Conservation (phyloP, 2,113 vertebrate species). For the Ciconia maguari region DNA sequence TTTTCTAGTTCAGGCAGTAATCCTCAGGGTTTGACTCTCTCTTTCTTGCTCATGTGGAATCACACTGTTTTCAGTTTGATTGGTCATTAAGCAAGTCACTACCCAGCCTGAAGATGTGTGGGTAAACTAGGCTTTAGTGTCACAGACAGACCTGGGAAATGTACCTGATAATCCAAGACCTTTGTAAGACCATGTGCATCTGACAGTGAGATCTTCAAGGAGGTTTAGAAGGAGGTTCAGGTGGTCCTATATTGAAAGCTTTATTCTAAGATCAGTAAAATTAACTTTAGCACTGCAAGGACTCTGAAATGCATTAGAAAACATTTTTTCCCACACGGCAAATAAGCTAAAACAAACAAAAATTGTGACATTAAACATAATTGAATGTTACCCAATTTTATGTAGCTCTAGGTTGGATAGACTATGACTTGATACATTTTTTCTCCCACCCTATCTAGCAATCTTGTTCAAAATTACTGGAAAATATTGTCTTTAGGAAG, state of each 20-base stretch:
- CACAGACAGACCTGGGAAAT: background rate
- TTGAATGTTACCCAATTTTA: slow-evolving; percentile 63
- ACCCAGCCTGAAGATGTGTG: background rate
- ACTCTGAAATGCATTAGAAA: slow-evolving; percentile 68
- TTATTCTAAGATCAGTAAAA: slow-evolving; percentile 63
- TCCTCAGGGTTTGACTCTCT: background rate
- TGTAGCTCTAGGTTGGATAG: slow-evolving; percentile 57
- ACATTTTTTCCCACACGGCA: slow-evolving; percentile 54
- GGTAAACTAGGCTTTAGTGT: background rate
- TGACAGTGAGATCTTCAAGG: background rate
- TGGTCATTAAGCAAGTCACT: background rate
- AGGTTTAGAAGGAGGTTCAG: background rate
- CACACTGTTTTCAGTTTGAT: background rate
- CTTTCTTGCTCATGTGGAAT: background rate
- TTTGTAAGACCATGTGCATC: background rate
- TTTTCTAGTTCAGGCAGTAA: background rate
- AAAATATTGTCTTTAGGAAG: slow-evolving; percentile 61
- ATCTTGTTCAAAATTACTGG: slow-evolving; percentile 41
- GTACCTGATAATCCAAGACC: background rate
- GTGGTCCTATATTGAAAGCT: slow-evolving; percentile 41
- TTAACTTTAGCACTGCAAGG: slow-evolving; percentile 59
- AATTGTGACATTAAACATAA: slow-evolving; percentile 63
- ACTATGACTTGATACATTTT: slow-evolving; percentile 51
- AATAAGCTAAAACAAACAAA: slow-evolving; percentile 75
- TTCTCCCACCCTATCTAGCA: slow-evolving; percentile 4